These are phyloP conservation scores for Megamerina dolium DNA, from an alignment of 2,888 invertebrate genomes.

Conservation along the genomic window DNA sequence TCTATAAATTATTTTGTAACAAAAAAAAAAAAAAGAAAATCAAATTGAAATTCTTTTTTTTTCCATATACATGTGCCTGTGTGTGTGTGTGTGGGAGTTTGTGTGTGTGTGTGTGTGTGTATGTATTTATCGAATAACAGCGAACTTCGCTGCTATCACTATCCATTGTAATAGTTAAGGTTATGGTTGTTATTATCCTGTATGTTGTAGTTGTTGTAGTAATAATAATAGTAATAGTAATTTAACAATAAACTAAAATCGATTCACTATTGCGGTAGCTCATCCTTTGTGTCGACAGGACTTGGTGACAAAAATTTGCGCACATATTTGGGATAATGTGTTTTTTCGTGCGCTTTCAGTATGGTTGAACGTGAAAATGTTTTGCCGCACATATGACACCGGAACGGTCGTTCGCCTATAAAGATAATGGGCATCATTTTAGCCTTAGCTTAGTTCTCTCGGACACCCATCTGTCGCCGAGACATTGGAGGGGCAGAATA, in stretches of 20 bases:
- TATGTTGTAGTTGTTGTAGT: slow-evolving; percentile 41
- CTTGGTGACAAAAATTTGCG: slow-evolving; percentile 83
- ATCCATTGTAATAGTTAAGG: slow-evolving; percentile 17
- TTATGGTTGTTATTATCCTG: slow-evolving; percentile 31
- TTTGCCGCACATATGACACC: slow-evolving; percentile 83
- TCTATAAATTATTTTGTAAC: no score
- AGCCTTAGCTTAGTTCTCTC: no score
- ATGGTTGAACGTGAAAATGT: slow-evolving; percentile 87
- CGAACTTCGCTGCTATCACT: no score
- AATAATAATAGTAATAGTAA: slow-evolving; percentile 49
- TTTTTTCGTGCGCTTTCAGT: slow-evolving; percentile 87
- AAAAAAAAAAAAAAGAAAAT: no score
- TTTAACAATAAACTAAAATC: slow-evolving; percentile 50
- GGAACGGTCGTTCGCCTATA: slow-evolving; percentile 76
- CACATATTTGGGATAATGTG: slow-evolving; percentile 86
- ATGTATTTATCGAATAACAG: no score
- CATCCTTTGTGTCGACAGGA: slow-evolving; percentile 77
- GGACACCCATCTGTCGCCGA: no score
- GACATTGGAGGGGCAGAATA: slow-evolving; percentile 3
- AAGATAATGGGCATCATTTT: no score
- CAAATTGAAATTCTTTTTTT: no score
- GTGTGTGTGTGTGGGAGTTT: no score
- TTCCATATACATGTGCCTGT: no score
- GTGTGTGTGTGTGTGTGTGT: no score
- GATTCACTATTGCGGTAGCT: slow-evolving; percentile 66